Evolutionary conservation across 2,113 vertebrate species (phyloP).

Genomic region (Gallinago media): DNA sequence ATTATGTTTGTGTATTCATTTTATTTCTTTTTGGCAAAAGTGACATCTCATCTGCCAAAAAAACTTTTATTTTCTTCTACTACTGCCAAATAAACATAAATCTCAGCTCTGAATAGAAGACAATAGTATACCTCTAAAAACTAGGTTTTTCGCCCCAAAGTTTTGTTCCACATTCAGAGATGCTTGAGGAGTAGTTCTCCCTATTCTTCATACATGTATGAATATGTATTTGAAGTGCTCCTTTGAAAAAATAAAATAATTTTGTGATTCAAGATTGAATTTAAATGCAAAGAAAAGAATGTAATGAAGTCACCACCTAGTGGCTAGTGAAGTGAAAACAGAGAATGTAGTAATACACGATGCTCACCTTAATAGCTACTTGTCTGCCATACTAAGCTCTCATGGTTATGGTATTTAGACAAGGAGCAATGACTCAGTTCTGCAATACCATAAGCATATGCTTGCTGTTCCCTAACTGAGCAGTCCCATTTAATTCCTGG

Average conservation of each 20-base stretch:
- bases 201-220: accelerated
- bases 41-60: neutral
- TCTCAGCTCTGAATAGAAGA: neutral
- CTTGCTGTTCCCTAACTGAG: neutral
- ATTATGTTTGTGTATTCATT: neutral
- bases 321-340: neutral
- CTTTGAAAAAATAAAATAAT: neutral
- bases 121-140: neutral
- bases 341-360: accelerated
- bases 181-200: neutral
- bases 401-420: neutral
- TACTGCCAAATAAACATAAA: neutral
- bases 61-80: neutral
- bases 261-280: neutral
- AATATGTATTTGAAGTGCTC: neutral
- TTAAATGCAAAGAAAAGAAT: neutral
- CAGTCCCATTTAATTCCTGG: neutral
- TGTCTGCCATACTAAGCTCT: neutral
- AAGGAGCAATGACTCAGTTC: neutral
- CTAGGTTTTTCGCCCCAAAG: neutral
- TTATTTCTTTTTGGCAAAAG: neutral
- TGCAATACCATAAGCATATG: neutral
- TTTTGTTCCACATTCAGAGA: neutral
- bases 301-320: conserved; percentile 12
- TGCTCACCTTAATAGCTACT: neutral